Evolutionary conservation across 2,797 vertebrate genomes (phyloP).

Genomic region (Sebastes flavidus): DNA sequence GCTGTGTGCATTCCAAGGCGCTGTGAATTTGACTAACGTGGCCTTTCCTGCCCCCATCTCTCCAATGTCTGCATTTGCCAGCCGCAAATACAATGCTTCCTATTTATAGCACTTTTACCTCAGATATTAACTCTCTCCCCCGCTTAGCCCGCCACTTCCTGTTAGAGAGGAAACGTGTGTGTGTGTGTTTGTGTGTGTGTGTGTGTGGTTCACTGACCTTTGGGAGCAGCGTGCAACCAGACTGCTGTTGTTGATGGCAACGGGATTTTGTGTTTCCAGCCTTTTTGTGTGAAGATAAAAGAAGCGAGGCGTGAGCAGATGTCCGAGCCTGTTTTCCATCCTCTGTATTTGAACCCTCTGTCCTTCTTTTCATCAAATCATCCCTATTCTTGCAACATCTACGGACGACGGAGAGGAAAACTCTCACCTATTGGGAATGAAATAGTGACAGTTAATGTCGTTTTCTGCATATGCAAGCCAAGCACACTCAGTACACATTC

Average conservation of each 20-base stretch:
- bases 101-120: constrained; percentile 80
- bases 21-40: constrained; percentile 61
- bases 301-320: constrained; percentile 44
- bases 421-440: neutral
- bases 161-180: constrained; percentile 66
- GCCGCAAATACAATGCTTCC: constrained; percentile 70
- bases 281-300: constrained; percentile 50
- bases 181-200: constrained; percentile 28
- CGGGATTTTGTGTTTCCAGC: constrained; percentile 61
- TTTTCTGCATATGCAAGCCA: constrained; percentile 12
- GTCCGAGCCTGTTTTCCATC: constrained; percentile 12
- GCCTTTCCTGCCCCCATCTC: constrained; percentile 64
- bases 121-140: constrained; percentile 76
- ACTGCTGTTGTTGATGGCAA: constrained; percentile 57
- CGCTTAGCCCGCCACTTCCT: constrained; percentile 69
- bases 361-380: constrained; percentile 3
- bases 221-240: constrained; percentile 39
- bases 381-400: neutral
- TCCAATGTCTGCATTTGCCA: constrained; percentile 53
- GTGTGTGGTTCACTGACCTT: constrained; percentile 66
- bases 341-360: neutral
- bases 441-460: neutral
- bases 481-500: constrained; percentile 21
- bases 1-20: constrained; percentile 28
- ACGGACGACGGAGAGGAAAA: neutral